Evolutionary conservation across 2,797 vertebrate genomes (phyloP), one percentile per base, ranked within the genome.

Genomic region (Anomalospiza imberbis): DNA sequence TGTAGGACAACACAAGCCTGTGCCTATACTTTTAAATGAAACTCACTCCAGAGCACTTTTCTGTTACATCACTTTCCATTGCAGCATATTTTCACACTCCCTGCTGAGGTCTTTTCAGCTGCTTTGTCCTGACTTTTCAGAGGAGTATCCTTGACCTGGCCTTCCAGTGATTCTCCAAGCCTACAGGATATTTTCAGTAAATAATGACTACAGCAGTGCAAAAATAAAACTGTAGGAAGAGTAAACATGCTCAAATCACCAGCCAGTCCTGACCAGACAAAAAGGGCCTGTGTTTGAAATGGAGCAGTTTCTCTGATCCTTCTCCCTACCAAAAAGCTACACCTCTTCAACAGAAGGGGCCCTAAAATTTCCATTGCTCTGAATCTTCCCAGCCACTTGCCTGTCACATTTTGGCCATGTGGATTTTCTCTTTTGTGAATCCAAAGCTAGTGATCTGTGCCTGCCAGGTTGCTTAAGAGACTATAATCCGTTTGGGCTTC

Each of bases 131-230:
- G 19, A n/a, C 40, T 53, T 80, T 34, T 86, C 55, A 55, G 31
- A 50, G 36, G 45, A 78, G 17, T 9, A 21, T 42, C 85, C 86
- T 87, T 92, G 90, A 92, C 86, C 77, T 55, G 50, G 50, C 47
- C 72, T 91, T 75, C 77, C 2, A 1, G n/a, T 22, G 54, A 81
- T 80, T 22, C 19, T 54, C 45, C 38, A 31, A 34, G 51, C 70
- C 91, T 61, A 42, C 57, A 50, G 47, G 34, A 44, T 74, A 25
- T 17, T 96, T 73, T 79, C 94, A 91, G 60, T 89, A 91, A 96
- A 40, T 91, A 88, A 96, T 82, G 75, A 77, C 76, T 40, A 2
- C 1, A 66, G 57, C 28, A 68, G 31, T 15, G 11, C 63, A 78
- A 44, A 42, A 78, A 62, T 70, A 83, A 94, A 90, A 65, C 47